phyloP scores from a whole-genome alignment of 1,140 invertebrate species.

The Melanaphis sacchari region DNA sequence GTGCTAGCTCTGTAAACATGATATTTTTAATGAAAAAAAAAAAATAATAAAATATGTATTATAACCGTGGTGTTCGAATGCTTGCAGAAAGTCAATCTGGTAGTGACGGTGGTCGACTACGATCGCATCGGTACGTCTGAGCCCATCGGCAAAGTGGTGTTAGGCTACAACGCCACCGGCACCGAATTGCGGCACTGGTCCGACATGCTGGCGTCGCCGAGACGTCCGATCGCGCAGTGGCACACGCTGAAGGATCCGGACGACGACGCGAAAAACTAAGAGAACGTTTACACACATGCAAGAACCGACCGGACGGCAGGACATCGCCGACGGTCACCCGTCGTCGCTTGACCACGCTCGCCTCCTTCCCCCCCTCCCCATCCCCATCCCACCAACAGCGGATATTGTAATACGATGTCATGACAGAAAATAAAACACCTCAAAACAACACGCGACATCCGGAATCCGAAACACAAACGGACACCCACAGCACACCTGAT shows the following conservation, averaged over 20 bases:
- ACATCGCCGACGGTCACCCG: neutral
- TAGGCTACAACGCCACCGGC: conserved; percentile 97
- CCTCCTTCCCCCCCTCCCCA: too few species aligned
- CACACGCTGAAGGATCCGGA: conserved; percentile 97
- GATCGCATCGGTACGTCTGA: conserved; percentile 99
- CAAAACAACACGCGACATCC: neutral
- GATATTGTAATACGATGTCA: neutral
- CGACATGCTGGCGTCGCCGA: conserved; percentile 97
- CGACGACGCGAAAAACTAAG: conserved; percentile 89
- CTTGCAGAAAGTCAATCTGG: conserved; percentile 96
- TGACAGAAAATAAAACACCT: too few species aligned
- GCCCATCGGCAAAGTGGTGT: conserved; percentile 95
- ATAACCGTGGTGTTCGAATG: neutral
- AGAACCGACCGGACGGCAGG: neutral
- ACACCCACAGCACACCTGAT: neutral
- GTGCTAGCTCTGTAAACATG: neutral
- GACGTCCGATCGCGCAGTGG: conserved; percentile 99
- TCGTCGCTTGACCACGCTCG: neutral
- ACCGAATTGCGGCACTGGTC: conserved; percentile 99
- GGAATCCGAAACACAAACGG: neutral
- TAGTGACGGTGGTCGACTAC: conserved; percentile 99
- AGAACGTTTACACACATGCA: neutral
- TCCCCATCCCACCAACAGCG: too few species aligned
- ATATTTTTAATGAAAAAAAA: too few species aligned
- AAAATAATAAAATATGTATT: neutral